Percentiles rank a stretch among this genome's conserved stretches.
phyloP scores from a whole-genome alignment of 2,888 invertebrate genomes.

The Polyommatus icarus region DNA sequence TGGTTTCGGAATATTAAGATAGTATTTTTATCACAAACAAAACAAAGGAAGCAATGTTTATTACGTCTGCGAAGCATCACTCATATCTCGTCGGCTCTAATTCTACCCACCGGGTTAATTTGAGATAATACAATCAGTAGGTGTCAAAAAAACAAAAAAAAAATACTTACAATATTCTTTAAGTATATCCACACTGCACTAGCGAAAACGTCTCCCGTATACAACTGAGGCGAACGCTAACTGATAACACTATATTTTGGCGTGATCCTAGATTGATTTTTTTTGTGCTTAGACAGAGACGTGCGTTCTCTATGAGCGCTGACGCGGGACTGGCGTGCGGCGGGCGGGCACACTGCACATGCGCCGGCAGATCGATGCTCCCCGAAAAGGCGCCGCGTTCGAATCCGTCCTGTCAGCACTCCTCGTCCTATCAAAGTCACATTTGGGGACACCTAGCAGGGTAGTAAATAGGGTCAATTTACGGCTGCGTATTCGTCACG shows the following conservation, averaged over 20 bases:
- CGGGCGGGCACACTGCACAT: slow-evolving; percentile 64
- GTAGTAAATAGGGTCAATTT: neutral
- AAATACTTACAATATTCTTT: slow-evolving; percentile 18
- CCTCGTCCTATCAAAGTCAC: slow-evolving; percentile 8
- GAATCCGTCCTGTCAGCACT: slow-evolving; percentile 42
- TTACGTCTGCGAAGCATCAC: slow-evolving; percentile 9
- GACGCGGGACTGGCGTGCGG: slow-evolving; percentile 57
- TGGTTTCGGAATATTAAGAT: slow-evolving; percentile 1
- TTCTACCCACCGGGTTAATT: neutral
- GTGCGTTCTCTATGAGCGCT: slow-evolving; percentile 43
- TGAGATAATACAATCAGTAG: neutral
- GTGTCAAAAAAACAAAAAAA: neutral
- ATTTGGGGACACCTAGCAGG: neutral
- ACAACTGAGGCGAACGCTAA: neutral
- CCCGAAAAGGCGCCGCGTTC: slow-evolving; percentile 48
- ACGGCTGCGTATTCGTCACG: neutral
- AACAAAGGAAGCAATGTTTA: slow-evolving; percentile 24
- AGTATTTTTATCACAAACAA: slow-evolving; percentile 16
- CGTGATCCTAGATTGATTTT: slow-evolving; percentile 40
- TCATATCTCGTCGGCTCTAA: neutral
- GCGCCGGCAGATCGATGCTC: slow-evolving; percentile 76
- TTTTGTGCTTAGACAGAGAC: slow-evolving; percentile 40
- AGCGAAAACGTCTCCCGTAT: neutral
- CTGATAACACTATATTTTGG: slow-evolving; percentile 25
- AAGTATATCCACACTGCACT: neutral